Evolutionary conservation across 2,888 invertebrate species (phyloP).

Genomic region (Megalurothrips usitatus): DNA sequence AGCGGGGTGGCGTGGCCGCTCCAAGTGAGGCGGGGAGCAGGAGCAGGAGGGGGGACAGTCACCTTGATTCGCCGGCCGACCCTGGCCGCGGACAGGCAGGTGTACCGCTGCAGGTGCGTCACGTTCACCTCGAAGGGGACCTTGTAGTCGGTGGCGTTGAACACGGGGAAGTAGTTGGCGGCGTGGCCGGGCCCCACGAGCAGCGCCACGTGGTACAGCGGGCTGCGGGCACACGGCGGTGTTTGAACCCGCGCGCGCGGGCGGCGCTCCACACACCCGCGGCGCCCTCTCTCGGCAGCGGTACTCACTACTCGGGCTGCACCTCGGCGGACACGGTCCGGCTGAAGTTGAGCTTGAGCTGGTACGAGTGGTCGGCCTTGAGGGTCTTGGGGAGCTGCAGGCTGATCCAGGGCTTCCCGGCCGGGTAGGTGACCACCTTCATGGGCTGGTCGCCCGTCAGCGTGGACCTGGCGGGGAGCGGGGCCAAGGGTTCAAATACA

Average conservation of each 20-base stretch:
- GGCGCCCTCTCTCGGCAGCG: neutral
- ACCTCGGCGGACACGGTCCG: neutral
- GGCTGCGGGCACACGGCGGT: neutral
- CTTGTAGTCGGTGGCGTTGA: conserved; percentile 10
- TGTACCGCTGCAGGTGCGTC: conserved; percentile 15
- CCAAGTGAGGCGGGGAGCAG: neutral
- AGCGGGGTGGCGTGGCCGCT: neutral
- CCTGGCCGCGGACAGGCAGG: neutral
- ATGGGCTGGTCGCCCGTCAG: conserved; percentile 4
- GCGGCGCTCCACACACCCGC: neutral
- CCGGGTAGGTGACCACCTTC: neutral
- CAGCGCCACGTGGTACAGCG: conserved; percentile 8
- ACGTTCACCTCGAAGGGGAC: conserved; percentile 21
- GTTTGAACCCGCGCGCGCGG: neutral
- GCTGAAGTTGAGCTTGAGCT: conserved; percentile 26
- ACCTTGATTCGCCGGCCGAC: conserved; percentile 10
- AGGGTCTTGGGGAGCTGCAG: conserved; percentile 22
- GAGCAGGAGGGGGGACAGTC: neutral
- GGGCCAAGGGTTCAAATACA: neutral
- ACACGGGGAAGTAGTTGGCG: conserved; percentile 1
- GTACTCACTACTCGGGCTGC: neutral
- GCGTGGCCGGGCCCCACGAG: neutral
- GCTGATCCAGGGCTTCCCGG: neutral
- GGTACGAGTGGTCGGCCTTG: conserved; percentile 23
- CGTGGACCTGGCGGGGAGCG: neutral